Percentiles rank a stretch among this genome's conserved stretches.
Evolutionary conservation across 2,797 vertebrate species (phyloP).

Genomic region (Rhynchonycteris naso): DNA sequence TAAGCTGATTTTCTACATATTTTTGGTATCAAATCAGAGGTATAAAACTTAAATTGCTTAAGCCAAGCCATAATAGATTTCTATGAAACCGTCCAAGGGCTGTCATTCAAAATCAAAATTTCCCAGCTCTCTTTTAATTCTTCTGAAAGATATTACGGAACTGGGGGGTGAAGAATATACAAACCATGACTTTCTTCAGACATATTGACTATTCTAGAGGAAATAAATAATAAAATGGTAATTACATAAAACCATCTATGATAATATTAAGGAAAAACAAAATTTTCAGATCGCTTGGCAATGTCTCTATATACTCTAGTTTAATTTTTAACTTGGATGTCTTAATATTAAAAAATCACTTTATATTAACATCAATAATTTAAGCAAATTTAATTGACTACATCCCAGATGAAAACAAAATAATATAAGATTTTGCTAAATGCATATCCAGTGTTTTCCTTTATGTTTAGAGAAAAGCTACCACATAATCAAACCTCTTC

Average conservation of each 20-base stretch:
- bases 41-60: not conserved
- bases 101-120: conserved; percentile 1
- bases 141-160: not conserved
- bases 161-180: not conserved
- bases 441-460: not conserved
- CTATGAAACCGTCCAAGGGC: not conserved
- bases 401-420: conserved; percentile 3
- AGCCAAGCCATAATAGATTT: not conserved
- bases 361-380: conserved; percentile 20
- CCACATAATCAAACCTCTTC: not conserved
- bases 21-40: not conserved
- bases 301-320: not conserved
- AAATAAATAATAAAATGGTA: conserved; percentile 29
- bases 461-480: not conserved
- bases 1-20: not conserved
- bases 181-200: not conserved
- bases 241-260: not conserved
- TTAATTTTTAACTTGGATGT: not conserved
- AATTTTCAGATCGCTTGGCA: not conserved
- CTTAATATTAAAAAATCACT: conserved; percentile 5
- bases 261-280: not conserved
- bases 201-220: not conserved
- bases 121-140: not conserved
- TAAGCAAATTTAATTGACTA: conserved; percentile 39
- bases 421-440: not conserved